Evolutionary conservation across 2,113 vertebrate species (phyloP).

Genomic region (Lota lota): DNA sequence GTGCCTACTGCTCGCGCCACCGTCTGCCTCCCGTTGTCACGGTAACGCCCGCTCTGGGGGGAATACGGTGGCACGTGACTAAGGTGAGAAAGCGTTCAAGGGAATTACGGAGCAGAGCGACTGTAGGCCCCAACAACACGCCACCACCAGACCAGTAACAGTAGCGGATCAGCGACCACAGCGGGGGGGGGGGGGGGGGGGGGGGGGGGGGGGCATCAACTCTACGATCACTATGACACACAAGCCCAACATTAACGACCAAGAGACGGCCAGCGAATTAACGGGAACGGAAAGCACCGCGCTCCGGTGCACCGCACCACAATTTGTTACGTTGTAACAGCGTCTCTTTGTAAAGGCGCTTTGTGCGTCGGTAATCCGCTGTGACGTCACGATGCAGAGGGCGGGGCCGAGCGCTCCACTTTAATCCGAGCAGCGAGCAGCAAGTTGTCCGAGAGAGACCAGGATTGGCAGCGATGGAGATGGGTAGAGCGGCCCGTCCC

Average conservation of each 20-base stretch:
- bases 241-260: too few species aligned
- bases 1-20: constrained; percentile 5
- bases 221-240: too few species aligned
- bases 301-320: neutral
- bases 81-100: neutral
- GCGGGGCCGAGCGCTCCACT: constrained; percentile 54
- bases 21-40: constrained; percentile 49
- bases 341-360: constrained; percentile 52
- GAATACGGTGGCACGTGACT: constrained; percentile 14
- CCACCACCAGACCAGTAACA: neutral
- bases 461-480: constrained; percentile 17
- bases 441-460: constrained; percentile 37
- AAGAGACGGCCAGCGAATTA: too few species aligned
- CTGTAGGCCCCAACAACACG: neutral
- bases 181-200: too few species aligned
- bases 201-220: too few species aligned
- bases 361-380: constrained; percentile 70
- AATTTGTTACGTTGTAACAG: constrained; percentile 11
- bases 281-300: neutral
- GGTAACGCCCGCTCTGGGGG: constrained; percentile 40
- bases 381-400: constrained; percentile 70
- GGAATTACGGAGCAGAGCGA: neutral
- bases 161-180: too few species aligned
- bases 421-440: constrained; percentile 44
- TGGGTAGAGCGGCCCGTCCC: constrained; percentile 31